phyloP scores from a whole-genome alignment of 2,888 invertebrate genomes.

The Hirudinaria manillensis region DNA sequence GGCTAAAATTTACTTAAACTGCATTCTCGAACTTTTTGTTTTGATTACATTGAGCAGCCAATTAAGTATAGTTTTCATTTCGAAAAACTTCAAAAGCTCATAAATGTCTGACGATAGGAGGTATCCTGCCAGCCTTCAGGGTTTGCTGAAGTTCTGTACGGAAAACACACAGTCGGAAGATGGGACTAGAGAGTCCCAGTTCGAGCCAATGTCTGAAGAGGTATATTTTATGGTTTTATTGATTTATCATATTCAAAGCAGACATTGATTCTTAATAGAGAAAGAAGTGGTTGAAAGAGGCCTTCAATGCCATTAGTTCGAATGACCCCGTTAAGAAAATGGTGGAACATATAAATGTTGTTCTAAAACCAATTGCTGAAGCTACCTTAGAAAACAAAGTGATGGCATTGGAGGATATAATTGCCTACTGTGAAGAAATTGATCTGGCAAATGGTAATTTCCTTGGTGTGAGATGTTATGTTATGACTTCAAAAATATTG shows the following conservation, averaged over 20 bases:
- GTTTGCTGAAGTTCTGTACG: slow-evolving; percentile 34
- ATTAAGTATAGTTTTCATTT: no score
- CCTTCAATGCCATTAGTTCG: slow-evolving; percentile 66
- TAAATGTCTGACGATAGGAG: slow-evolving; percentile 21
- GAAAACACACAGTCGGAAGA: slow-evolving; percentile 34
- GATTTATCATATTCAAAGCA: neutral
- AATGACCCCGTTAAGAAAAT: slow-evolving; percentile 65
- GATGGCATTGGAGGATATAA: slow-evolving; percentile 65
- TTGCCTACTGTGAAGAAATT: slow-evolving; percentile 68
- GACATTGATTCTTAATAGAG: slow-evolving; percentile 57
- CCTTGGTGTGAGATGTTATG: neutral
- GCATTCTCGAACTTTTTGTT: no score
- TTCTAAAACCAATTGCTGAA: neutral
- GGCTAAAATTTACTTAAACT: no score
- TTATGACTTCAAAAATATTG: neutral
- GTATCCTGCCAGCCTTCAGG: slow-evolving; percentile 32
- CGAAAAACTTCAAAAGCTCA: no score
- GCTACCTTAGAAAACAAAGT: slow-evolving; percentile 59
- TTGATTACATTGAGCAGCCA: no score
- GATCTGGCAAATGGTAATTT: slow-evolving; percentile 70
- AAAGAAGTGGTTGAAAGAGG: slow-evolving; percentile 67
- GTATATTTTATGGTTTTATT: slow-evolving; percentile 16
- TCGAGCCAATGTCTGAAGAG: slow-evolving; percentile 34
- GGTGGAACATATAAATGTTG: slow-evolving; percentile 50
- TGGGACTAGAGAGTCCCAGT: slow-evolving; percentile 6